phyloP scores from a whole-genome alignment of 37 sponge, comb jelly and placozoan genomes.

The Beroe ovata region DNA sequence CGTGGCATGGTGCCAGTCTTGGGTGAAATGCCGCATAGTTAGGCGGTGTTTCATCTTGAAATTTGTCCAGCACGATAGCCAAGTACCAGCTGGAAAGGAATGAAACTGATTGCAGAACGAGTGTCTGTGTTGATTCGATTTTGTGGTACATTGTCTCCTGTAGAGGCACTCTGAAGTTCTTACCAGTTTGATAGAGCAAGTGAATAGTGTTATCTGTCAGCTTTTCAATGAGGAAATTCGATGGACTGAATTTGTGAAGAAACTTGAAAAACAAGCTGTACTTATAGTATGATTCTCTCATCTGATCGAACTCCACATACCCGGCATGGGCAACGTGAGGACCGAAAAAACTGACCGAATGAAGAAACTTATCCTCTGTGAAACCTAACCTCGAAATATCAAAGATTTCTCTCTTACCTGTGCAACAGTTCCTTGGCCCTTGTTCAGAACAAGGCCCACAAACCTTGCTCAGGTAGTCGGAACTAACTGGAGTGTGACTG shows the following conservation, averaged over 20 bases:
- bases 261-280: slow-evolving; percentile 35
- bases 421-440: neutral
- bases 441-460: slow-evolving; percentile 5
- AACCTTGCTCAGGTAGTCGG: slow-evolving; percentile 28
- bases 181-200: neutral
- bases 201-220: neutral
- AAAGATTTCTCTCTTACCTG: neutral
- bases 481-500: neutral
- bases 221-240: neutral
- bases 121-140: neutral
- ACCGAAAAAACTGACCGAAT: neutral
- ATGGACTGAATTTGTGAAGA: neutral
- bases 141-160: slow-evolving; percentile 21
- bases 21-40: slow-evolving; percentile 16
- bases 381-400: slow-evolving; percentile 57
- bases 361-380: slow-evolving; percentile 27
- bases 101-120: neutral
- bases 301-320: slow-evolving; percentile 46
- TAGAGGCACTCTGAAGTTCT: slow-evolving; percentile 28
- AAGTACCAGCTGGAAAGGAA: slow-evolving; percentile 46
- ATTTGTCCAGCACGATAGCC: slow-evolving; percentile 53
- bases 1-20: slow-evolving; percentile 40
- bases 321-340: slow-evolving; percentile 50
- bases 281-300: slow-evolving; percentile 12
- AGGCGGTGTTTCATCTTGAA: slow-evolving; percentile 27